Base-by-base conservation (phyloP, 2,797 vertebrate genomes). In the Cuculus canorus region DNA sequence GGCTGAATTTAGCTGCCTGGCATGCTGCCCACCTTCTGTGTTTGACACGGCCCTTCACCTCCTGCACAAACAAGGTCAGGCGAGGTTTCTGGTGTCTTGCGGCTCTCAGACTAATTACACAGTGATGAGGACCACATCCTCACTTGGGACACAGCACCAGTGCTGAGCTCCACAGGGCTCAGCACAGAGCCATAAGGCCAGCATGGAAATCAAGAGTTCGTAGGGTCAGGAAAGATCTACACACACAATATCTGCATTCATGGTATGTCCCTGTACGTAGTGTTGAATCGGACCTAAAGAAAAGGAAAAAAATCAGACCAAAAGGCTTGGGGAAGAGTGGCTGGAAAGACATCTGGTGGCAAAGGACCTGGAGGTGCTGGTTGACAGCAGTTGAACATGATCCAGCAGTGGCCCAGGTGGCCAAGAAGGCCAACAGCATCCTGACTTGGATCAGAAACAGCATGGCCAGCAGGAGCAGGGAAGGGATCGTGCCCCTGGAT, bases 21-120 rank as follows among this genome's bases (percentile, higher is more conserved):
- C 14, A 43, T 5, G 2, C 24, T 50, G 28, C 64, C 82, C 22
- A n/a, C 33, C 35, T 70, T 57, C 59, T 17, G 27, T 14, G 32
- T 32, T 18, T 32, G 52, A 39, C 7, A 30, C 7, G 54, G 66
- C 65, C 65, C 52, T 91, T 84, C 22, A 19, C 64, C 81, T 91
- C 70, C 89, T 72, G 28, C 52, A 66, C 56, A 93, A 72, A 92
- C 76, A 70, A 10, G 9, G 70, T 68, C 59, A 89, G 92, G 54
- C 56, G 57, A 91, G 54, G 57, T 32, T 90, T 88, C 47, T 71
- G 45, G 30, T 47, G 33, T 82, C 92, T 93, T 16, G 1, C 27
- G 32, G 73, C 78, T 90, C 83, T 88, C 89, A 91, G 33, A 47
- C 64, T 95, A 94, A 97, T 88, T 94, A 86, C 86, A 76, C 12